Conservation (phyloP, 2,888 invertebrate species). For the Nomada ferruginata region DNA sequence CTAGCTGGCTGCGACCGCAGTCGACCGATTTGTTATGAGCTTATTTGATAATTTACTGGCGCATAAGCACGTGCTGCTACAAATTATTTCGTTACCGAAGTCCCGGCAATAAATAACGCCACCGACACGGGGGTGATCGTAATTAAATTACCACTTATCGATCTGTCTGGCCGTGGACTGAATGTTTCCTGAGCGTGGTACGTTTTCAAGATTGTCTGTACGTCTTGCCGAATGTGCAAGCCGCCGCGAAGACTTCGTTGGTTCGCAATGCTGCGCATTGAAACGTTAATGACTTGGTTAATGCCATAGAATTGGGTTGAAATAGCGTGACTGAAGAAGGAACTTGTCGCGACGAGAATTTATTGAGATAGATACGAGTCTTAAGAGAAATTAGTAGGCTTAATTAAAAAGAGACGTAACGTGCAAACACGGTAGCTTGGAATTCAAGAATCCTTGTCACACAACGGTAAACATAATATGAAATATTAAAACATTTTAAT, state of each 20-base stretch:
- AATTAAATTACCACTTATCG: constrained; percentile 68
- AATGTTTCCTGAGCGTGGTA: not conserved
- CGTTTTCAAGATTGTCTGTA: constrained; percentile 26
- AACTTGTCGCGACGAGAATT: not conserved
- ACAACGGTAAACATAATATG: not conserved
- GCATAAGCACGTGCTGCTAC: constrained; percentile 49
- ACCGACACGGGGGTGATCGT: constrained; percentile 26
- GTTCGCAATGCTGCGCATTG: not conserved
- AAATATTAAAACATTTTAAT: not conserved
- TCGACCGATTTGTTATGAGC: constrained; percentile 62
- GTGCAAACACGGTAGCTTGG: too few relatives aligned
- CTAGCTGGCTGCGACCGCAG: constrained; percentile 16
- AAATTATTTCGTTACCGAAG: constrained; percentile 61
- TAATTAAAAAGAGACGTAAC: not conserved
- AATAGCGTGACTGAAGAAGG: not conserved
- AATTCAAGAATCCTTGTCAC: too few relatives aligned
- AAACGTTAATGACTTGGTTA: constrained; percentile 16
- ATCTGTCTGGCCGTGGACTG: constrained; percentile 33
- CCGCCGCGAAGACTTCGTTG: not conserved
- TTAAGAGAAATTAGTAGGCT: not conserved
- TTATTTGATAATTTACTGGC: constrained; percentile 68
- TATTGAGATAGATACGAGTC: not conserved
- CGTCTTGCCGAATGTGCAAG: not conserved
- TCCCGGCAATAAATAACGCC: constrained; percentile 56
- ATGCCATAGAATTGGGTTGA: not conserved